A percentile compares a stretch with the other conserved stretches of the same genome.
Conservation (phyloP, 2,113 vertebrate species). For the Raja brachyura region DNA sequence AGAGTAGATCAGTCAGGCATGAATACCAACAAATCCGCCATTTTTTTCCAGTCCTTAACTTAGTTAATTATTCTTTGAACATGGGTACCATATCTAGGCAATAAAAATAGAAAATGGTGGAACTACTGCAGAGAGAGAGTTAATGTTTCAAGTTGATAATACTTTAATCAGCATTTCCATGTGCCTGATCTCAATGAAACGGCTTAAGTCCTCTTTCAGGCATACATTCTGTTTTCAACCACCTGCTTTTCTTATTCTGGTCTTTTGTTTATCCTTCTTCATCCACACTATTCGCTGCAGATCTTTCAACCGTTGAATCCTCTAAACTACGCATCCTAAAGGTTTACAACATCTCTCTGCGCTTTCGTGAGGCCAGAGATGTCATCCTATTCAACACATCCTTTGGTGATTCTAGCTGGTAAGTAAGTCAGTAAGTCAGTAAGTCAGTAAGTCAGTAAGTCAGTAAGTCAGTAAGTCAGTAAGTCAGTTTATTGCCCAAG, state of each 20-base stretch:
- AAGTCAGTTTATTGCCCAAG: no score
- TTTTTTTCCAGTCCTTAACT: background rate
- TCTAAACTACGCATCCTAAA: background rate
- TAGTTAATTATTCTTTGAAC: background rate
- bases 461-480: no score
- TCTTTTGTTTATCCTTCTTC: background rate
- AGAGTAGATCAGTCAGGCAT: background rate
- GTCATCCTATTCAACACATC: background rate
- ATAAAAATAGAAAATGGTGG: background rate
- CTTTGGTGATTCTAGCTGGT: no score
- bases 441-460: no score
- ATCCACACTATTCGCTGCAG: background rate
- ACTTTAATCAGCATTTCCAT: background rate
- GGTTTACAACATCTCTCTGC: background rate
- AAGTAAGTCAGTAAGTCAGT: no score
- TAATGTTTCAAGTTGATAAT: no score
- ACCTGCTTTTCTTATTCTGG: background rate
- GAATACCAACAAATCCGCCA: background rate
- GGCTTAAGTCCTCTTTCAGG: background rate
- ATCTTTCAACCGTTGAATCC: background rate
- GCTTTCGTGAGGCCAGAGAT: background rate
- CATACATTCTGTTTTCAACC: background rate
- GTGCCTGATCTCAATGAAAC: background rate
- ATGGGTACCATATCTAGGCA: background rate
- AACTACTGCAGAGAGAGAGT: no score